Conservation (phyloP, 2,797 vertebrate genomes). For the Chromobotia macracanthus region DNA sequence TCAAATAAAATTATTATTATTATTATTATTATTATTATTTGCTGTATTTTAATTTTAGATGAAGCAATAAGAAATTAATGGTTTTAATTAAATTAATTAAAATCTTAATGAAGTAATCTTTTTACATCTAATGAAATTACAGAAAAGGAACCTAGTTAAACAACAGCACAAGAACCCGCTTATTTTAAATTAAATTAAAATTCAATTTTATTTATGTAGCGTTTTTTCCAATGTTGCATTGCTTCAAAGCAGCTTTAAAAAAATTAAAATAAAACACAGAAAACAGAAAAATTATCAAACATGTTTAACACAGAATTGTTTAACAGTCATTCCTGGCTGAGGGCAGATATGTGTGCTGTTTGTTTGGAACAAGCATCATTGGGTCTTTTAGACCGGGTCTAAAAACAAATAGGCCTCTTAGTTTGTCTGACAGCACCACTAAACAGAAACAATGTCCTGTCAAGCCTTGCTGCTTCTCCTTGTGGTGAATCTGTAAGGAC, state of each 20-base stretch:
- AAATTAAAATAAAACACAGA: too few species aligned
- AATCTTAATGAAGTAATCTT: too few species aligned
- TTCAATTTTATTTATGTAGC: too few species aligned
- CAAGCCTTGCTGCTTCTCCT: constrained; percentile 79
- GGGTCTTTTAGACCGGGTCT: constrained; percentile 76
- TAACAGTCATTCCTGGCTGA: constrained; percentile 68
- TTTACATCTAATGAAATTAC: constrained; percentile 80
- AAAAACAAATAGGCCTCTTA: constrained; percentile 81
- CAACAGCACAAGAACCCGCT: constrained; percentile 80
- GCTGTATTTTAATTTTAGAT: constrained; percentile 78
- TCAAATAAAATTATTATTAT: background rate
- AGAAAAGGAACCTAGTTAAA: constrained; percentile 83
- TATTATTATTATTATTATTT: constrained; percentile 28
- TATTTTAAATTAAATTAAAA: too few species aligned
- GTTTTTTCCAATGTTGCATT: too few species aligned
- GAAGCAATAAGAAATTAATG: constrained; percentile 79
- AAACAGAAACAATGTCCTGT: constrained; percentile 79
- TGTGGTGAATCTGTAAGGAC: constrained; percentile 79
- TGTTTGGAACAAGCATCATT: constrained; percentile 79
- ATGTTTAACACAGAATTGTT: too few species aligned
- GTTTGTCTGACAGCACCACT: constrained; percentile 75
- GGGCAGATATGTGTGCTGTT: constrained; percentile 66
- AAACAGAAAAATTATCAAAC: too few species aligned
- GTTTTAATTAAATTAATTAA: constrained; percentile 76
- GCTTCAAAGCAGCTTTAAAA: too few species aligned